Evolutionary conservation across 2,888 invertebrate species (phyloP), one percentile per base, ranked within the genome.

Genomic region (Cabera pusaria): DNA sequence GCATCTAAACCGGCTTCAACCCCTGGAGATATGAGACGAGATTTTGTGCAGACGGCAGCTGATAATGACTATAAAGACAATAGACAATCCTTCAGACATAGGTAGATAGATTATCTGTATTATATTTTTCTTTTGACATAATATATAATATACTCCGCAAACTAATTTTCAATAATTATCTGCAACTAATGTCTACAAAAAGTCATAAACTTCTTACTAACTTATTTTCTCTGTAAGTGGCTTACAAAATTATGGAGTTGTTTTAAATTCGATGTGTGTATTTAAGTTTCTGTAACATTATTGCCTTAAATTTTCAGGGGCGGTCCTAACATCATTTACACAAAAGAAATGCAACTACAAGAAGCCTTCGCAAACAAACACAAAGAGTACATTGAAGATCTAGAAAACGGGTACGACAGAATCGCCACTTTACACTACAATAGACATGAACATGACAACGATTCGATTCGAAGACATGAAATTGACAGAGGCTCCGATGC

Each of bases 381-480:
- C 48, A 90, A 88, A 57, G 90, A 91, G 56, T 91, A 91, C 49
- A 77, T 92, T 17, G 92, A 92, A 65, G 91, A 90, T 61, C 72
- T 92, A 53, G 92, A 92, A 59, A 91, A 90, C 28, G 90, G 90
- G 2, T 90, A 90, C 44, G 88, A 90, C 31, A 80, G 90, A 56
- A 90, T 90, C 14, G 88, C 88, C 19, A 89, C 88, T 6, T 66
- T 90, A 40, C 84, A 89, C 56, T 79, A 86, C 48, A 76, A 81
- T 49, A 69, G 64, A 53, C 80, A 78, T 59, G 92, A 93, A 38
- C 87, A 90, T 8, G 94, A 94, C 51, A 90, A 92, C 29, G 95
- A 95, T 61, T 95, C 95, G 0, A 90, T 95, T 58, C 85, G 93
- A 47, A 89, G 94, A 37, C 94, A 95, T 62, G 95, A 96, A 81